Base-by-base conservation (phyloP, 2,888 invertebrate genomes). In the Criorhina ranunculi region DNA sequence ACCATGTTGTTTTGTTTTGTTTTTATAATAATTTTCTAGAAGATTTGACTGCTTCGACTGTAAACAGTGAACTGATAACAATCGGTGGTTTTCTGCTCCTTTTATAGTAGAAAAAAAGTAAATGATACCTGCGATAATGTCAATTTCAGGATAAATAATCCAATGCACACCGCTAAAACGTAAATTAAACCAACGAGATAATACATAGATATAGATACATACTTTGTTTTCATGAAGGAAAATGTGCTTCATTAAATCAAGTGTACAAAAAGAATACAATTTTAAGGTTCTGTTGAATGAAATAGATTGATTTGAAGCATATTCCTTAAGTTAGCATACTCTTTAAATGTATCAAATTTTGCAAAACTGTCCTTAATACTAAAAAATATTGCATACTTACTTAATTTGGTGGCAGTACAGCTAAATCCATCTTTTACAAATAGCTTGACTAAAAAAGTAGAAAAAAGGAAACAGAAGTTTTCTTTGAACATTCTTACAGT, bases 121-220 rank as follows among this genome's bases (percentile, higher is more conserved):
- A 66, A 57, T 29, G 24, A 53, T 80, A 70, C 80, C 75, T 59
- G 59, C 19, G 29, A 70, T 51, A 69, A 55, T 80, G 75, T 76
- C 85, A 85, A 70, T 75, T 75, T 60, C 85, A 85, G 80, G 76
- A 85, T 59, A 69, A 60, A 60, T 51, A 66, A 73, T 49, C 42
- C 66, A 73, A 70, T 70, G 44, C 75, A 55, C 67, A 75, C 31
- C 59, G 44, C 46, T 80, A 51, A 57, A 51, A 80, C 66, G 64
- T 60, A 85, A 76, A 70, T 80, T 70, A 80, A 49, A 33, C 59
- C 51, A 75, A 60, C 40, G 42, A 70, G 64, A 62, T 49, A 35
- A 60, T 44, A 44, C 19, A 49, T n/a, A 33, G 33, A 37, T n/a
- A n/a, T 44, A 44, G 24, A 49, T n/a, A 33, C 40, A 37, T n/a